A percentile compares a stretch with the other conserved stretches of the same genome.
Conservation (phyloP, 2,113 vertebrate species). For the Cyprinodon tularosa region DNA sequence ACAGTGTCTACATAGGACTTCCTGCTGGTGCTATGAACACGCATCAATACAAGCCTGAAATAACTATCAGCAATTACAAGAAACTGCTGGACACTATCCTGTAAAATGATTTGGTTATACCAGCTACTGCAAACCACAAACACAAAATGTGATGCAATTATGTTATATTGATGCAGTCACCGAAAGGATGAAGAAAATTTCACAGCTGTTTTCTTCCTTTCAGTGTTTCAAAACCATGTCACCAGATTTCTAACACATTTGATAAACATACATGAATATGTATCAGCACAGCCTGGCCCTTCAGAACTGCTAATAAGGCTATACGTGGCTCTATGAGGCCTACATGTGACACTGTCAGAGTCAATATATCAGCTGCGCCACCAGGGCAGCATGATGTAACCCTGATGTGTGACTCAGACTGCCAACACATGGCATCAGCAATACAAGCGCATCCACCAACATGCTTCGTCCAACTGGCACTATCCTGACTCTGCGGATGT, state of each 20-base stretch:
- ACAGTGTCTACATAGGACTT: slow-evolving; percentile 43
- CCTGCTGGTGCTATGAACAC: slow-evolving; percentile 39
- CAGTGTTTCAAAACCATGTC: background rate
- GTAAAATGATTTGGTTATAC: slow-evolving; percentile 16
- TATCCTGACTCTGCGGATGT: background rate
- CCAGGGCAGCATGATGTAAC: slow-evolving; percentile 57
- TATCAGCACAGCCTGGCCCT: slow-evolving; percentile 16
- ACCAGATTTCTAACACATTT: slow-evolving; percentile 10
- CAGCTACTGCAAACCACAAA: slow-evolving; percentile 11
- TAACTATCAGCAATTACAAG: slow-evolving; percentile 18
- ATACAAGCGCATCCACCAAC: slow-evolving; percentile 30
- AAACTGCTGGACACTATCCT: slow-evolving; percentile 12
- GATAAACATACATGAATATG: background rate
- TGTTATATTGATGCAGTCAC: background rate
- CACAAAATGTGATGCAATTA: background rate
- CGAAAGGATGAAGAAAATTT: slow-evolving; percentile 5
- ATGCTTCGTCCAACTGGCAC: slow-evolving; percentile 23
- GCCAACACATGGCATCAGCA: slow-evolving; percentile 48
- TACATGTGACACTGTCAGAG: slow-evolving; percentile 61
- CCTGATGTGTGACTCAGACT: slow-evolving; percentile 50
- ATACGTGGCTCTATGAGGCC: slow-evolving; percentile 20
- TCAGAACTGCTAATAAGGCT: slow-evolving; percentile 21
- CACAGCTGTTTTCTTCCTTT: background rate
- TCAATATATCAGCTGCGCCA: slow-evolving; percentile 58
- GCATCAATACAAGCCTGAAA: slow-evolving; percentile 57